These are phyloP conservation scores for Tubulanus polymorphus DNA, from an alignment of 2,888 invertebrate species.

Conservation along the genomic window DNA sequence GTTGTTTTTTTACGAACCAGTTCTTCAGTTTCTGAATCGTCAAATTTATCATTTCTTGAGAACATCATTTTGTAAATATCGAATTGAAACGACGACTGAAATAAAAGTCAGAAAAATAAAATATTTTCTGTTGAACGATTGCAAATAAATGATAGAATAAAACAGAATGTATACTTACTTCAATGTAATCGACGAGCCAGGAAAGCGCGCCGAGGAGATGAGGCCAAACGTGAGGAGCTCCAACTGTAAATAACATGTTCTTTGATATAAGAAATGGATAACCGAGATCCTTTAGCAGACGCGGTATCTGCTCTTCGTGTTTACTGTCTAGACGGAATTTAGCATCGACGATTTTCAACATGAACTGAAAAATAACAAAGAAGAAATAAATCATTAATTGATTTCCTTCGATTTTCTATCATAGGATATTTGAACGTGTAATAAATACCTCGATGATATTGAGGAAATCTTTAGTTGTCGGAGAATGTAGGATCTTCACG, in stretches of 20 bases:
- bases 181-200: constrained; percentile 35
- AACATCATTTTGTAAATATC: too few relatives aligned
- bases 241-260: constrained; percentile 42
- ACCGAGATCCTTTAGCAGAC: constrained; percentile 34
- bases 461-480: constrained; percentile 40
- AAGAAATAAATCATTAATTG: background rate
- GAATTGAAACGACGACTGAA: too few relatives aligned
- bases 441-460: constrained; percentile 41
- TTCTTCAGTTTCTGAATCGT: too few relatives aligned
- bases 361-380: constrained; percentile 31
- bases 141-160: too few relatives aligned
- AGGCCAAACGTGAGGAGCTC: constrained; percentile 47
- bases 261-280: constrained; percentile 45
- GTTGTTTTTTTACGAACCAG: too few relatives aligned
- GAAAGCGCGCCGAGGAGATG: constrained; percentile 37
- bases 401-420: too few relatives aligned
- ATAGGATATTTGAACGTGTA: background rate
- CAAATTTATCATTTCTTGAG: too few relatives aligned
- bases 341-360: constrained; percentile 29
- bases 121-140: too few relatives aligned
- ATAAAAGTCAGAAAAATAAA: too few relatives aligned
- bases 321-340: constrained; percentile 31
- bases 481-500: constrained; percentile 34
- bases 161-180: constrained; percentile 23
- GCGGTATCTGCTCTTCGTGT: constrained; percentile 45